Percentiles rank a stretch among this genome's conserved stretches.
Evolutionary conservation across 23 tunicate species (phyloP).

Genomic region (Botrylloides violaceus): DNA sequence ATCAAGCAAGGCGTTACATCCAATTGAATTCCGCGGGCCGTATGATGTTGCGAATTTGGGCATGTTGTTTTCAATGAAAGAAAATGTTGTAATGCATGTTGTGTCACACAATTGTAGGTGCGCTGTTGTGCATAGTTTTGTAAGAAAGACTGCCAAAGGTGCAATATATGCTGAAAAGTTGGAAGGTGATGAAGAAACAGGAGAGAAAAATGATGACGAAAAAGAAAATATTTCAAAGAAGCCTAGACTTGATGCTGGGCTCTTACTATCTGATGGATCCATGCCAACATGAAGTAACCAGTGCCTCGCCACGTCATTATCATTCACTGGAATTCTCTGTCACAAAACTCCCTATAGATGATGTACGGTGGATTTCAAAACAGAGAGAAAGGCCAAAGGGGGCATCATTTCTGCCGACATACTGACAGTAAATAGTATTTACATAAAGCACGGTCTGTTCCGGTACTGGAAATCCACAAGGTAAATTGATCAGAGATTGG

Average conservation of each 20-base stretch:
- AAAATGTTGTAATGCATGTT: constrained; percentile 30
- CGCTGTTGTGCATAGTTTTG: constrained; percentile 67
- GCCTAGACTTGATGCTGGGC: constrained; percentile 9
- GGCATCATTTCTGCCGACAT: too few relatives aligned
- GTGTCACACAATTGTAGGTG: constrained; percentile 55
- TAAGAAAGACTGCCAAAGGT: constrained; percentile 73
- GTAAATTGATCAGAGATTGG: too few relatives aligned
- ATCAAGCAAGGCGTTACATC: constrained; percentile 33
- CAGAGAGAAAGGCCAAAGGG: too few relatives aligned
- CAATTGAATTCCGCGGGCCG: constrained; percentile 73
- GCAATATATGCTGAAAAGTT: constrained; percentile 54
- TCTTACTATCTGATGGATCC: too few relatives aligned
- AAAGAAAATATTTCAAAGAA: background rate
- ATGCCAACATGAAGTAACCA: too few relatives aligned
- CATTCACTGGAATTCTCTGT: too few relatives aligned
- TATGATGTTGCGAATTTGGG: constrained; percentile 48
- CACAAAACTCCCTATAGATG: too few relatives aligned
- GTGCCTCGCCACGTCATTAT: too few relatives aligned
- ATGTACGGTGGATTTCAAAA: too few relatives aligned
- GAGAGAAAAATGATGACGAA: background rate
- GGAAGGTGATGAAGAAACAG: background rate
- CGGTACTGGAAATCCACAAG: too few relatives aligned
- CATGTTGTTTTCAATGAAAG: constrained; percentile 29
- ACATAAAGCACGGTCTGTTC: too few relatives aligned
- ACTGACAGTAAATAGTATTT: too few relatives aligned